Base-by-base conservation (phyloP, 2,113 vertebrate species). In the Trematomus loennbergii region DNA sequence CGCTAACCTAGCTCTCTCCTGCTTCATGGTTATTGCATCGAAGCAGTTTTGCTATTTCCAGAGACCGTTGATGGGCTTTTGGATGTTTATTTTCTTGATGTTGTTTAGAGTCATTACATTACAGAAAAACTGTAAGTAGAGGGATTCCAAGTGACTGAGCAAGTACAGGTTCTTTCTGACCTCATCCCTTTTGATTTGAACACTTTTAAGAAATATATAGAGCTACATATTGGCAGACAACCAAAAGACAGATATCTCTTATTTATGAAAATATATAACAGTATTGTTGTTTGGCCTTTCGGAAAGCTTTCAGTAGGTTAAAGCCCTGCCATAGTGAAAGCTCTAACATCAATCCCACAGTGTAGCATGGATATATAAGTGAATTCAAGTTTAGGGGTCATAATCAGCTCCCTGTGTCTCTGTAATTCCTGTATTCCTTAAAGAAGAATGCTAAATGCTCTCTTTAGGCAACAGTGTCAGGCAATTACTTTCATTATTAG, bases 21-120 rank as follows among this genome's bases (percentile, higher is more conserved):
- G 75, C 78, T 86, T 89, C 58, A 87, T 72, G 72, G 84, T 89
- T 87, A 88, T 86, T 88, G 78, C 72, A 78, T 65, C 57, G 76
- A 87, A 73, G 81, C 75, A 60, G 36, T 8, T 5, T 8, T 40
- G 66, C 77, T 64, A 81, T 84, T 90, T 82, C 65, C 74, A 72
- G 76, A 52, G 71, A 45, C 79, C 63, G 16, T 62, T 87, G 87
- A 86, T 82, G 40, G 52, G 36, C 53, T 66, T 73, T 70, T 68
- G 79, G 62, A 79, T 82, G 78, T 89, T 71, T 76, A 83, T 91
- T 85, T 85, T 57, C 72, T 86, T 81, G 72, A 84, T 88, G 75
- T 81, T 85, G 68, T 86, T 89, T 78, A 50, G 53, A 88, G 54
- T 71, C 78, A 73, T 84, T 79, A 62, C 85, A 78, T 90, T 80